Evolutionary conservation across 2,113 vertebrate species (phyloP).

Genomic region (Thalassarche chlororhynchos): DNA sequence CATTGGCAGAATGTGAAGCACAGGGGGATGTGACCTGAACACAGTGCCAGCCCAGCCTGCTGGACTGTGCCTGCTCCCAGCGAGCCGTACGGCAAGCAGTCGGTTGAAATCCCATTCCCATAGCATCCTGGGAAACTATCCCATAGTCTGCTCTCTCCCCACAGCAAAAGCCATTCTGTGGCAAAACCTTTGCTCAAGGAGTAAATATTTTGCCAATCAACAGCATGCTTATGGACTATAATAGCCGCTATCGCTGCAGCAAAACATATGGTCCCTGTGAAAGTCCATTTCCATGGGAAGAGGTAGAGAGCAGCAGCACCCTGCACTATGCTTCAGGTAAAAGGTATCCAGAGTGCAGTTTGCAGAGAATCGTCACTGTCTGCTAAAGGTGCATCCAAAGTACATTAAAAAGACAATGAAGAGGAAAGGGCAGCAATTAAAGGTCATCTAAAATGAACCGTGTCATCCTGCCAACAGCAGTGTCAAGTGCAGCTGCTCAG

Average conservation of each 20-base stretch:
- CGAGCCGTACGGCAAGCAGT: not conserved
- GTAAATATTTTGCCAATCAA: not conserved
- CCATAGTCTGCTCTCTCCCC: not conserved
- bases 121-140: not conserved
- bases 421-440: not conserved
- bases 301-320: not conserved
- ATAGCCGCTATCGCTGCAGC: not conserved
- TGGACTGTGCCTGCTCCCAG: not conserved
- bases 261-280: not conserved
- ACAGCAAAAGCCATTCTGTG: not conserved
- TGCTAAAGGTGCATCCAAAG: not conserved
- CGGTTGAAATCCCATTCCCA: not conserved
- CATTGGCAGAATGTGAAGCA: not conserved
- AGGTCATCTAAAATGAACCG: not conserved
- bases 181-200: not conserved
- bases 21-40: not conserved
- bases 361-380: not conserved
- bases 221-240: not conserved
- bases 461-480: not conserved
- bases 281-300: not conserved
- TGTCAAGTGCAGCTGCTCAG: not conserved
- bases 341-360: not conserved
- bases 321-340: not conserved
- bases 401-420: not conserved
- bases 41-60: not conserved